These are phyloP conservation scores for Carapus acus DNA, from an alignment of 2,797 vertebrate genomes.

Conservation along the genomic window DNA sequence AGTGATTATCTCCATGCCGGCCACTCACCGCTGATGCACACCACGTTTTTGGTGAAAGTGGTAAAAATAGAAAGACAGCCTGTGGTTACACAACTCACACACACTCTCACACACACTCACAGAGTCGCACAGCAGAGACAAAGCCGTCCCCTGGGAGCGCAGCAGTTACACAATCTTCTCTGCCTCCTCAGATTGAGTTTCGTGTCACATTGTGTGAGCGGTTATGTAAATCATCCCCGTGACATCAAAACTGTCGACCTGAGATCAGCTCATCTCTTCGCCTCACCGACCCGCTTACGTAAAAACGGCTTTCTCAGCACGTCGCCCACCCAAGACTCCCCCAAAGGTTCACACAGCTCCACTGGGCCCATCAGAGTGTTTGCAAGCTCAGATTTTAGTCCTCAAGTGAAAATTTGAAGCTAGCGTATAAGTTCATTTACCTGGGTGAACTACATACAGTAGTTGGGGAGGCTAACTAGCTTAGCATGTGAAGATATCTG, in stretches of 20 bases:
- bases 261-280: constrained; percentile 23
- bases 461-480: too few species aligned
- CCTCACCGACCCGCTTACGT: constrained; percentile 42
- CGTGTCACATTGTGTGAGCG: constrained; percentile 21
- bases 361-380: too few species aligned
- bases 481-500: too few species aligned
- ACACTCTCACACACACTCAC: background rate
- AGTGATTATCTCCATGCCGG: too few species aligned
- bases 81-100: background rate
- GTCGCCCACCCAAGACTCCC: constrained; percentile 9
- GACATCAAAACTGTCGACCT: constrained; percentile 25
- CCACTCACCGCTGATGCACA: too few species aligned
- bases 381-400: too few species aligned
- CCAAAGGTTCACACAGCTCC: constrained; percentile 19
- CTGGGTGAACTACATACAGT: too few species aligned
- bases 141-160: constrained; percentile 38
- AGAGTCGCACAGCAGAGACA: constrained; percentile 37
- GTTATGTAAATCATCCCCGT: constrained; percentile 53
- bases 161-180: constrained; percentile 49
- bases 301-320: constrained; percentile 12
- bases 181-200: constrained; percentile 46
- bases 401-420: too few species aligned
- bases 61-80: too few species aligned
- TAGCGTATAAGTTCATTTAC: too few species aligned
- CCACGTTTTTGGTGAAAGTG: too few species aligned